Conservation (phyloP, 2,797 vertebrate genomes). For the Eidolon dupreanum region DNA sequence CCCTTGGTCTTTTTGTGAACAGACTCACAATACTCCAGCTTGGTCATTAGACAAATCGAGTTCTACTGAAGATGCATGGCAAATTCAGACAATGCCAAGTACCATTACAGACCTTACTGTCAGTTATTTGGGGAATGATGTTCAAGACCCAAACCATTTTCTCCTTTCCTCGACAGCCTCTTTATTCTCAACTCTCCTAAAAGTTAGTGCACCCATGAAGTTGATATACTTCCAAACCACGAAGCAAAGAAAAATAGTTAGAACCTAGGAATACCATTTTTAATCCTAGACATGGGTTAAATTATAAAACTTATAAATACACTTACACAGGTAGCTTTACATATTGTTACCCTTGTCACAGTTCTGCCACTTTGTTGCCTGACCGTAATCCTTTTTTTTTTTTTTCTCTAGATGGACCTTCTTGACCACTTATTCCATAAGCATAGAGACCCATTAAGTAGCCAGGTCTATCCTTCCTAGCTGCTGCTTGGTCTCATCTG, state of each 20-base stretch:
- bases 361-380: neutral
- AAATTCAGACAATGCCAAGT: neutral
- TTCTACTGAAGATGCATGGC: neutral
- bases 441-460: neutral
- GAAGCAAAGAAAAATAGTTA: neutral
- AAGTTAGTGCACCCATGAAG: neutral
- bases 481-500: conserved; percentile 58
- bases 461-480: conserved; percentile 16
- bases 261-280: neutral
- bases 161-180: neutral
- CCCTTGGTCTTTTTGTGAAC: neutral
- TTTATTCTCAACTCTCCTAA: neutral
- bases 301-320: neutral
- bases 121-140: neutral
- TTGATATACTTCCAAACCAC: neutral
- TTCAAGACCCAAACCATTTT: neutral
- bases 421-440: neutral
- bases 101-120: neutral
- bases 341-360: neutral
- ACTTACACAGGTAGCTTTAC: neutral
- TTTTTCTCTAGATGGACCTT: neutral
- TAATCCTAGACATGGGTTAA: neutral
- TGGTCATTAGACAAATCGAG: neutral
- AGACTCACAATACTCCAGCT: neutral
- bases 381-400: neutral